Conservation (phyloP, 2,888 invertebrate species). For the Sarcophaga rosellei region DNA sequence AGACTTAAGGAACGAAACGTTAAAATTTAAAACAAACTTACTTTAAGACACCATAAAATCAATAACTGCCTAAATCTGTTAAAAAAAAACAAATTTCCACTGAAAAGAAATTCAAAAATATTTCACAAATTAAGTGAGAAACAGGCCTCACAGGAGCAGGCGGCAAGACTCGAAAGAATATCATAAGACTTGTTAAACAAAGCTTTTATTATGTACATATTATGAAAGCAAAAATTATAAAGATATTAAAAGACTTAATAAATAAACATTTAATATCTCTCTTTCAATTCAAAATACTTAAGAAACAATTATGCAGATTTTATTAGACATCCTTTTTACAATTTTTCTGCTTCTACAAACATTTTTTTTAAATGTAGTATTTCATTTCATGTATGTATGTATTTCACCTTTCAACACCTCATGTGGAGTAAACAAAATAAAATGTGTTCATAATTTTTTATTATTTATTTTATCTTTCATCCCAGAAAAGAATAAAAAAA, state of each 20-base stretch:
- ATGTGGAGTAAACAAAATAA: not conserved
- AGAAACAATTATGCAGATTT: not conserved
- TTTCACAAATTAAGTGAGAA: too few species aligned
- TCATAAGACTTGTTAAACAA: not conserved
- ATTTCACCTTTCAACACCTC: not conserved
- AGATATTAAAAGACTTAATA: not conserved
- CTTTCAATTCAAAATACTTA: not conserved
- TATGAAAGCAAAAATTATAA: not conserved
- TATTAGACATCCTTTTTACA: too few species aligned
- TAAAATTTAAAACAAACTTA: too few species aligned
- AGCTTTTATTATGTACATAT: too few species aligned
- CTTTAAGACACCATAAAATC: too few species aligned
- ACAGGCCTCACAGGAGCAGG: too few species aligned
- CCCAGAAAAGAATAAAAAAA: not conserved
- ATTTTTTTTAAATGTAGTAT: too few species aligned
- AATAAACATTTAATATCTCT: not conserved
- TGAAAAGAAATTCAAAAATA: too few species aligned
- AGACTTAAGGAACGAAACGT: not conserved
- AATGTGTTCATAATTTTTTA: not conserved
- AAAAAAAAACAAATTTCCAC: too few species aligned
- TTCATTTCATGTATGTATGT: not conserved
- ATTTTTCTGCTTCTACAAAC: not conserved
- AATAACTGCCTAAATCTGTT: too few species aligned
- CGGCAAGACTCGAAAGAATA: not conserved
- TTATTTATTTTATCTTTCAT: not conserved